phyloP scores from a whole-genome alignment of 2,888 invertebrate genomes.

The Drosophila monieri region DNA sequence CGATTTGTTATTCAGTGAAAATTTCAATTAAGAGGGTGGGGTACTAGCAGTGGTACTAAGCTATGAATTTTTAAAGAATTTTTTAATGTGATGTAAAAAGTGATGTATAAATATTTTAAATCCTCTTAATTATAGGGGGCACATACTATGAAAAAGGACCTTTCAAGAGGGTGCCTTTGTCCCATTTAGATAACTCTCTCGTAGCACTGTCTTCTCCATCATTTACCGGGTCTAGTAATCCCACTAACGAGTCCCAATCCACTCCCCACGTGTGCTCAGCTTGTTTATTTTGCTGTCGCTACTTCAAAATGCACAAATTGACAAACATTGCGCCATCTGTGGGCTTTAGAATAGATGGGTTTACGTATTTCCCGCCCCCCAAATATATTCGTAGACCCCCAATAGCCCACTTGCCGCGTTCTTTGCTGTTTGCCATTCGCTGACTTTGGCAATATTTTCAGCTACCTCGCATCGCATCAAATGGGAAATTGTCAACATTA shows the following conservation, averaged over 20 bases:
- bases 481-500: slow-evolving; percentile 80
- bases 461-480: slow-evolving; percentile 58
- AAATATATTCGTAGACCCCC: slow-evolving; percentile 10
- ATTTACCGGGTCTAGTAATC: slow-evolving; percentile 10
- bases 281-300: slow-evolving; percentile 45
- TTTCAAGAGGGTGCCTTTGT: no score
- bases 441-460: slow-evolving; percentile 69
- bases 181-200: not conserved
- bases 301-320: slow-evolving; percentile 67
- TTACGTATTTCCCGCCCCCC: slow-evolving; percentile 45
- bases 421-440: slow-evolving; percentile 39
- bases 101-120: not conserved
- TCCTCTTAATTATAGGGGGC: not conserved
- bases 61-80: not conserved
- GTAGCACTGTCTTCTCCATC: slow-evolving; percentile 23
- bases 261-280: slow-evolving; percentile 43
- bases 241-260: slow-evolving; percentile 10
- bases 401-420: slow-evolving; percentile 3
- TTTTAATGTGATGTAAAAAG: not conserved
- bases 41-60: not conserved
- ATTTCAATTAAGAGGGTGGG: slow-evolving; percentile 26
- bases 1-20: slow-evolving; percentile 10
- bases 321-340: slow-evolving; percentile 70
- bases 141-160: not conserved
- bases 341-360: slow-evolving; percentile 46